Evolutionary conservation across 1,140 invertebrate species (phyloP), one percentile per base, ranked within the genome.

Genomic region (Lethrus apterus): DNA sequence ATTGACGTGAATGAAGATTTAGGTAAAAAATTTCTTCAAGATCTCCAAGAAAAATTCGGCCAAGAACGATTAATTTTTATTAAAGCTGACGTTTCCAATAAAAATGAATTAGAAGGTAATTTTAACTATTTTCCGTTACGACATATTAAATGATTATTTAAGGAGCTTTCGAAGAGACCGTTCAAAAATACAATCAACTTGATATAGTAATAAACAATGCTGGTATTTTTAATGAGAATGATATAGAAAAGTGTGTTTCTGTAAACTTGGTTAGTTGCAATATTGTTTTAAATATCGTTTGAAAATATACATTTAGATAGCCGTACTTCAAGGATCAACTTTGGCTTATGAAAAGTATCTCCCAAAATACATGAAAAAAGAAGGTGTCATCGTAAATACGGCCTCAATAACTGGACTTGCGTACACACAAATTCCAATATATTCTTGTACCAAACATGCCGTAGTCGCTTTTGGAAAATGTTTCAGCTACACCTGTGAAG

Each of bases 1-100:
- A 54, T 48, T 3, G 64, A 66, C 36, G 31, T 55, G 2, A 50
- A 60, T 47, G 9, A 9, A 0, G 35, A 30, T 1, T 9, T n/a
- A 18, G 65, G 61, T 5, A 2, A 55, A 36, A 26, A 35, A n/a
- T 54, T 58, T 5, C 44, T 35, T 2, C 9, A 47, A 17, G 55
- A 49, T 13, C 44, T 68, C 3, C 44, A 56, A 31, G 36, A 56
- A 13, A 50, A 46, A 35, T 59, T 55, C 55, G 65, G 60, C 7
- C 46, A 23, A 44, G 46, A 36, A 4, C 58, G 51, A 33, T 59
- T 50, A 4, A 30, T 45, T 17, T 64, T 54, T 51, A 18, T 52
- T 18, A 42, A 50, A 9, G 59, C 52, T 18, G 59, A 61, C 38
- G 33, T 56, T 5, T 52, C 35, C 5, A 52, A 43, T 26, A 33